Conservation (phyloP, 2,888 invertebrate genomes). For the Lobophora halterata region DNA sequence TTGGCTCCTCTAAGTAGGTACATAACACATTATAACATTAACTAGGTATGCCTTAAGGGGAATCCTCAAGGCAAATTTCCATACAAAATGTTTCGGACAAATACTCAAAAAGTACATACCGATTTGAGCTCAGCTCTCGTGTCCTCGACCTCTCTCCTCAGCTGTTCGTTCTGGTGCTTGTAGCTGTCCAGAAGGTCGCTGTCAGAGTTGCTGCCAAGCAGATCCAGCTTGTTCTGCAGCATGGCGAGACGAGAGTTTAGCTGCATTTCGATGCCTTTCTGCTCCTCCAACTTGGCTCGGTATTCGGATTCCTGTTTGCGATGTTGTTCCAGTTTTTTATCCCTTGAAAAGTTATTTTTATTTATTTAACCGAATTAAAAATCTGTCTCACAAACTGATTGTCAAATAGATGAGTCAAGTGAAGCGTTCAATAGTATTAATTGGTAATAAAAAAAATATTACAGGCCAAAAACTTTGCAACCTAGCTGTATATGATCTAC, state of each 20-base stretch:
- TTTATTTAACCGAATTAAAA: too few species aligned
- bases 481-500: too few species aligned
- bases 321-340: constrained; percentile 65
- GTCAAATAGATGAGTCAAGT: too few species aligned
- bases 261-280: constrained; percentile 66
- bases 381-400: too few species aligned
- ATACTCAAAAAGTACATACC: constrained; percentile 39
- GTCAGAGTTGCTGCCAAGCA: constrained; percentile 53
- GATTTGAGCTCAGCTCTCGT: constrained; percentile 60
- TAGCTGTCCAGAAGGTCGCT: constrained; percentile 57
- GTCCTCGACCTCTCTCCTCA: constrained; percentile 56
- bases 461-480: too few species aligned
- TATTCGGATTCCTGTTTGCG: constrained; percentile 66
- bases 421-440: too few species aligned
- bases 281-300: constrained; percentile 60
- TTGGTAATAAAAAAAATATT: too few species aligned
- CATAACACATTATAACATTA: too few species aligned
- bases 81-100: too few species aligned
- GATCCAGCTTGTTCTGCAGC: constrained; percentile 61
- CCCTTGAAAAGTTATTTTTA: constrained; percentile 47
- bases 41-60: too few species aligned
- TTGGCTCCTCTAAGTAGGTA: too few species aligned
- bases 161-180: constrained; percentile 57
- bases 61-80: too few species aligned
- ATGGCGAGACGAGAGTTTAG: constrained; percentile 62